Evolutionary conservation across 2,113 vertebrate genomes (phyloP), one percentile per base, ranked within the genome.

Genomic region (Tautogolabrus adspersus): DNA sequence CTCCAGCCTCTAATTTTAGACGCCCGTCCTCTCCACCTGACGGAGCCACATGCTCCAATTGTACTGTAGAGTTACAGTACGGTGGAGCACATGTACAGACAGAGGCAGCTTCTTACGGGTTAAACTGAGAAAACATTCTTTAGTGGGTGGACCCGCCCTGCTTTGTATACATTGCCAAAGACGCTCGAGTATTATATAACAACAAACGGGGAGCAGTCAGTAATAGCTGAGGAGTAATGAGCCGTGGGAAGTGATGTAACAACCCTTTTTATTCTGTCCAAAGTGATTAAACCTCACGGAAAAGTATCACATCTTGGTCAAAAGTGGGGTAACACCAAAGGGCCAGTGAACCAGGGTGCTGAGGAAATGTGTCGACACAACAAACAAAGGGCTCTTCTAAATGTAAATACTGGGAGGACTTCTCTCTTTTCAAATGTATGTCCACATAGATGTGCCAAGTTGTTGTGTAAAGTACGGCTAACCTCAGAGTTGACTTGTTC

Each of bases 181-280:
- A 63, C 7, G 5, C 23, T 58, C 81, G 7, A 54, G 9, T 0
- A 5, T 91, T 93, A 86, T 58, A 61, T 87, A 91, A 93, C 74
- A 54, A 60, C 67, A 69, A 49, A 64, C 51, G 79, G 38, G 73
- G 40, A 49, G 13, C 12, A 56, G 61, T 52, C 37, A 42, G 37
- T 51, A 79, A 88, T 82, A 88, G 81, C 72, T 72, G 77, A 74
- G 64, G 81, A 80, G 71, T 81, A 91, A 93, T 88, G 91, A 93
- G 72, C 81, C 82, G 66, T 78, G 15, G 9, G 22, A 57, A 21
- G 76, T 94, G 85, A 93, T 74, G 72, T 83, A 93, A 94, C 85
- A 0, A 0, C 10, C 23, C 70, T 77, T 42, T 81, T 87, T 82
- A 72, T 66, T 71, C 51, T 64, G 79, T 63, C 69, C 71, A 54